These are phyloP conservation scores for Heteropelma amictum DNA, from an alignment of 2,888 invertebrate genomes.

Conservation along the genomic window DNA sequence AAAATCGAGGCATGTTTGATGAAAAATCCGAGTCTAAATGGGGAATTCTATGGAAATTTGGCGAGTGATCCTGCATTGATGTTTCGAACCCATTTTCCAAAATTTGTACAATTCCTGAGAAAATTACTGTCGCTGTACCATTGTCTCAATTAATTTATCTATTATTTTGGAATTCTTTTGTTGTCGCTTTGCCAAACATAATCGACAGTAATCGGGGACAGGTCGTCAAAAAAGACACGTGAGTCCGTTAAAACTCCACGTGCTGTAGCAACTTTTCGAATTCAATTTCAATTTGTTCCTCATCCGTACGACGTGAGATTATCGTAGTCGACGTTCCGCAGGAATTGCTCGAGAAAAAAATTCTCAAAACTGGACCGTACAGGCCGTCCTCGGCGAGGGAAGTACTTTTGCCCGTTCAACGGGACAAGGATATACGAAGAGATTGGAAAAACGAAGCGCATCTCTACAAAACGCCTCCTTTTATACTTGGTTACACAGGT, in stretches of 20 bases:
- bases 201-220: conserved; percentile 54
- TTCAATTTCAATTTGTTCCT: background rate
- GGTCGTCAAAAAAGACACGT: conserved; percentile 58
- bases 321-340: too few species aligned
- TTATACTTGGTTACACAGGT: conserved; percentile 86
- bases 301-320: too few species aligned
- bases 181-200: conserved; percentile 50
- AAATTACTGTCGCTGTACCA: too few species aligned
- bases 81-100: too few species aligned
- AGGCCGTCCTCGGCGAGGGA: conserved; percentile 79
- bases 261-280: background rate
- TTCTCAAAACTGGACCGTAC: conserved; percentile 80
- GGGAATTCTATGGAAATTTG: too few species aligned
- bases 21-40: too few species aligned
- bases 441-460: conserved; percentile 70
- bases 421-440: conserved; percentile 70
- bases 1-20: too few species aligned
- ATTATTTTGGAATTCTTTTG: conserved; percentile 27
- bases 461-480: conserved; percentile 73
- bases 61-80: too few species aligned
- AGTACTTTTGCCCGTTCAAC: conserved; percentile 67
- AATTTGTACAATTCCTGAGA: too few species aligned
- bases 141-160: background rate
- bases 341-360: conserved; percentile 78
- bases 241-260: conserved; percentile 46